These are phyloP conservation scores for Molossus alvarezi DNA, from an alignment of 2,797 vertebrate genomes.

Conservation along the genomic window DNA sequence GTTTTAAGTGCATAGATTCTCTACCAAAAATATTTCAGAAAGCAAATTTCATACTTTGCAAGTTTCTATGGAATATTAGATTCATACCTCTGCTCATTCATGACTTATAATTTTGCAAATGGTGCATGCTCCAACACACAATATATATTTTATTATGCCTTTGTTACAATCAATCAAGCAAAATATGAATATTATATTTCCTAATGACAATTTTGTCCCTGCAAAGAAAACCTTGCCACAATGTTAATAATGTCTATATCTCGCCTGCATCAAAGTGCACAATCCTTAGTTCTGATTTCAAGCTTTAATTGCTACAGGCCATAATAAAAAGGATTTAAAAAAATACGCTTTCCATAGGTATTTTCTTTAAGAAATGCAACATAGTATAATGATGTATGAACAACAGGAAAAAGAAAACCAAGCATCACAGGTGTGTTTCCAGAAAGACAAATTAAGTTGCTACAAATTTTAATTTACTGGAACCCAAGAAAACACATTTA, in stretches of 20 bases:
- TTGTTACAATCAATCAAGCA: conserved; percentile 79
- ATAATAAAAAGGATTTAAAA: conserved; percentile 77
- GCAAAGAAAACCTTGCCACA: conserved; percentile 62
- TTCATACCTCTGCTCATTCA: conserved; percentile 67
- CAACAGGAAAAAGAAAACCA: conserved; percentile 8
- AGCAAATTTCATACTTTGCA: conserved; percentile 52
- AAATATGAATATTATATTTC: conserved; percentile 83
- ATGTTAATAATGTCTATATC: conserved; percentile 75
- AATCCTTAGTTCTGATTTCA: conserved; percentile 81
- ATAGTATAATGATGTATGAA: conserved; percentile 62
- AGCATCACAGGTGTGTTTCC: conserved; percentile 70
- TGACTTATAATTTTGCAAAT: conserved; percentile 74
- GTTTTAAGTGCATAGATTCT: conserved; percentile 44
- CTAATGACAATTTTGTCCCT: conserved; percentile 80
- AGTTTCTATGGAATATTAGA: conserved; percentile 53
- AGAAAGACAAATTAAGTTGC: conserved; percentile 68
- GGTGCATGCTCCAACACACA: conserved; percentile 56
- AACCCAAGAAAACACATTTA: conserved; percentile 69
- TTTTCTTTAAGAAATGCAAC: conserved; percentile 66
- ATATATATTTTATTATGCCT: conserved; percentile 65
- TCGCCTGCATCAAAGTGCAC: conserved; percentile 58
- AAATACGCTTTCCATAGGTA: not conserved
- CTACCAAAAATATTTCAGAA: conserved; percentile 58
- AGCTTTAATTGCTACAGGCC: conserved; percentile 80
- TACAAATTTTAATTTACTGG: conserved; percentile 75